Evolutionary conservation across 2,113 vertebrate species (phyloP).

Genomic region (Perca fluviatilis): DNA sequence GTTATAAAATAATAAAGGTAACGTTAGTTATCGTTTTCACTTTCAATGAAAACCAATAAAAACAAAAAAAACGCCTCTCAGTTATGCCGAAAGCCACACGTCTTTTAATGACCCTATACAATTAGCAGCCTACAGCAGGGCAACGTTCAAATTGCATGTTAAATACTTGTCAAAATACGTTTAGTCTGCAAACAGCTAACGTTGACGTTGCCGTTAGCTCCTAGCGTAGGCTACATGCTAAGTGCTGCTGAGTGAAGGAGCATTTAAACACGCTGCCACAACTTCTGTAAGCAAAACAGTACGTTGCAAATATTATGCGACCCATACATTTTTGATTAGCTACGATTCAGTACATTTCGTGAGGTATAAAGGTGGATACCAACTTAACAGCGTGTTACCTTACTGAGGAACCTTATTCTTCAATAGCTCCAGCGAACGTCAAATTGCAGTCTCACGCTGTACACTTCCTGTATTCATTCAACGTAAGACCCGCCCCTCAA

Average conservation of each 20-base stretch:
- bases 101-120: neutral
- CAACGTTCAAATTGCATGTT: neutral
- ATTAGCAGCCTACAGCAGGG: neutral
- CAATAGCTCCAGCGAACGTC: slow-evolving; percentile 66
- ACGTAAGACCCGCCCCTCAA: slow-evolving; percentile 53
- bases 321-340: fast-evolving
- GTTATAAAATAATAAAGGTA: neutral
- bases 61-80: neutral
- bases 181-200: slow-evolving; percentile 1
- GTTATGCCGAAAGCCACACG: neutral
- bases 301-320: fast-evolving
- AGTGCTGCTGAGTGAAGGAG: neutral
- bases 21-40: slow-evolving; percentile 14
- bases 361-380: neutral
- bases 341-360: neutral
- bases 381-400: slow-evolving; percentile 62
- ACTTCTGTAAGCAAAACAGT: neutral
- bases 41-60: neutral
- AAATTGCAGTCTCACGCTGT: slow-evolving; percentile 84
- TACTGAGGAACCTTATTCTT: neutral
- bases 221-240: slow-evolving; percentile 51
- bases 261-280: neutral
- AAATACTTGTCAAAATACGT: neutral
- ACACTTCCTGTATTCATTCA: slow-evolving; percentile 83
- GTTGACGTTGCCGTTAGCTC: slow-evolving; percentile 56